Conservation (phyloP, 2,113 vertebrate species). For the Casuarius casuarius region DNA sequence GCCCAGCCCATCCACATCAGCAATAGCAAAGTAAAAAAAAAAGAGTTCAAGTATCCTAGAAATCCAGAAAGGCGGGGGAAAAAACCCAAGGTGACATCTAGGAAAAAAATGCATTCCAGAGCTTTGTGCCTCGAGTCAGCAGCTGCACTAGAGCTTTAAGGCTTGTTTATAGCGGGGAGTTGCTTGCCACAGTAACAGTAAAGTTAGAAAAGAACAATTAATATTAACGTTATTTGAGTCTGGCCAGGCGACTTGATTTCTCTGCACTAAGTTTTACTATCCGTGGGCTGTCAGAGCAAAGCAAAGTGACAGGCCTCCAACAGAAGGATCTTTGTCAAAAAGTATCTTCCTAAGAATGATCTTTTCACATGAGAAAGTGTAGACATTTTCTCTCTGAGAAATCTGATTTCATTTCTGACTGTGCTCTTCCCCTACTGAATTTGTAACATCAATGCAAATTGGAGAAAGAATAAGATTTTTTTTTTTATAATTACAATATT, state of each 20-base stretch:
- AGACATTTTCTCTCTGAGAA: not conserved
- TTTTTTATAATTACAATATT: not conserved
- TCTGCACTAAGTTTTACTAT: not conserved
- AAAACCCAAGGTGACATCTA: not conserved
- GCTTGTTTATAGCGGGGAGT: not conserved
- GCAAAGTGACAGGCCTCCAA: not conserved
- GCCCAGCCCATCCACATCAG: constrained; percentile 48
- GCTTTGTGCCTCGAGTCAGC: not conserved
- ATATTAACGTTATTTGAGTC: not conserved
- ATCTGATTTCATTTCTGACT: not conserved
- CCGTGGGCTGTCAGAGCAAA: not conserved
- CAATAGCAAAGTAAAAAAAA: not conserved
- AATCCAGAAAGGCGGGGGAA: not conserved
- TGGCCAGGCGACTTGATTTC: not conserved
- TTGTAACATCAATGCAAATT: not conserved
- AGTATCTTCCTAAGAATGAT: not conserved
- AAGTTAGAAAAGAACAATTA: not conserved
- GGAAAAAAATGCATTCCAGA: not conserved
- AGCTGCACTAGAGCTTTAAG: not conserved
- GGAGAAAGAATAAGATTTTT: not conserved
- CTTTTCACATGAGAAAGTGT: not conserved
- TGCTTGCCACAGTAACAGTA: fast-evolving
- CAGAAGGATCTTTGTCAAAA: not conserved
- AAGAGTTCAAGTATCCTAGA: constrained; percentile 10
- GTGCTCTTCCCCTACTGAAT: not conserved